phyloP scores from a whole-genome alignment of 2,113 vertebrate species.

The Sitta europaea region DNA sequence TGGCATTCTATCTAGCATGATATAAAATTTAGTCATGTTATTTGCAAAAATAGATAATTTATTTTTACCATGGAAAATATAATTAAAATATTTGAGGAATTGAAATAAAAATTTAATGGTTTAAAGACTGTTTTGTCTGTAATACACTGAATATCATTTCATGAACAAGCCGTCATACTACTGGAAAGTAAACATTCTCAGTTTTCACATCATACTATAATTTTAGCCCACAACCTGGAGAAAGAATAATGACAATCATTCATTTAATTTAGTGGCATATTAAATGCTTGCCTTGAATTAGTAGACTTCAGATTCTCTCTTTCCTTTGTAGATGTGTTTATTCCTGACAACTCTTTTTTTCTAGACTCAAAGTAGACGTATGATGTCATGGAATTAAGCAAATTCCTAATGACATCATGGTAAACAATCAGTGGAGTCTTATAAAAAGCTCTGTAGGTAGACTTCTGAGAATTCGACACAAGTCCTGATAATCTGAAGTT shows the following conservation, averaged over 20 bases:
- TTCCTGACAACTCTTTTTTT: neutral
- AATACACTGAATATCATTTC: neutral
- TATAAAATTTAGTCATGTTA: neutral
- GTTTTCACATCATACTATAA: neutral
- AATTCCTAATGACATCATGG: neutral
- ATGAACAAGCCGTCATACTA: neutral
- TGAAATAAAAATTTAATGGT: neutral
- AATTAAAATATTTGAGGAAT: neutral
- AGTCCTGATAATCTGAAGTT: neutral
- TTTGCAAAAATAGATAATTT: neutral
- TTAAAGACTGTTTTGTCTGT: neutral
- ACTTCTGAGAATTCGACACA: neutral
- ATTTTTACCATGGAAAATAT: neutral
- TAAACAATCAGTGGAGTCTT: neutral
- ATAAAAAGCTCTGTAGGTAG: neutral
- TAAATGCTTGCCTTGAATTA: neutral
- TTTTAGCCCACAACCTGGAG: neutral
- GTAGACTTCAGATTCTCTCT: neutral
- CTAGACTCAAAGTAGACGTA: neutral
- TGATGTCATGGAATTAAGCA: neutral
- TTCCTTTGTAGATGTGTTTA: neutral
- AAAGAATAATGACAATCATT: neutral
- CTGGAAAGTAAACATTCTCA: neutral
- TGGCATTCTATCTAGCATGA: neutral
- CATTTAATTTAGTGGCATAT: neutral